Evolutionary conservation across 2,113 vertebrate species (phyloP).

Genomic region (Camelus bactrianus): DNA sequence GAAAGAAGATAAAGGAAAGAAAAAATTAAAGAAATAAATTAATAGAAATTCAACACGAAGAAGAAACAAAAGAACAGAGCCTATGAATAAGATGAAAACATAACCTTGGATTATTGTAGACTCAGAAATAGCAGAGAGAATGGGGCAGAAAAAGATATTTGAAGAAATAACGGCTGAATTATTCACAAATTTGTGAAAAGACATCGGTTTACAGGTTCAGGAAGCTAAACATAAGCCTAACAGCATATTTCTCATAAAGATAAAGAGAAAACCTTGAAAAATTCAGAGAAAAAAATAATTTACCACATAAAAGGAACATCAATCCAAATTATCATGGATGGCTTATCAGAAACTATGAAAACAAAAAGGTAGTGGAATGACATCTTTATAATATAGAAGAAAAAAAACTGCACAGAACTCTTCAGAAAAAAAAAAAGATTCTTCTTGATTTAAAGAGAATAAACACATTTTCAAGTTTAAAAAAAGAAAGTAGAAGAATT

Average conservation of each 20-base stretch:
- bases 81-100: not conserved
- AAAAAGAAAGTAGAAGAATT: not conserved
- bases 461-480: not conserved
- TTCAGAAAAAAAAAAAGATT: not conserved
- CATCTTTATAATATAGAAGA: not conserved
- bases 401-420: not conserved
- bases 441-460: not conserved
- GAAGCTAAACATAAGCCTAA: not conserved
- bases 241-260: not conserved
- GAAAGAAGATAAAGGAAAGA: not conserved
- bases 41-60: not conserved
- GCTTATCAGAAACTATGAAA: not conserved
- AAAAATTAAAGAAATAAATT: not conserved
- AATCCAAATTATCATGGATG: not conserved
- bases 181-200: not conserved
- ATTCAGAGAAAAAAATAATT: not conserved
- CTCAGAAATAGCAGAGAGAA: not conserved
- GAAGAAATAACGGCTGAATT: not conserved
- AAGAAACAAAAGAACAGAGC: not conserved
- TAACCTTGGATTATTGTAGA: not conserved
- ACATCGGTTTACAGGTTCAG: not conserved
- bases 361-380: not conserved
- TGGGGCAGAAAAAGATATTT: not conserved
- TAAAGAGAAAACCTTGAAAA: not conserved
- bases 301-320: not conserved